Conservation (phyloP, 2,797 vertebrate species). For the Toxotes lorentzi region DNA sequence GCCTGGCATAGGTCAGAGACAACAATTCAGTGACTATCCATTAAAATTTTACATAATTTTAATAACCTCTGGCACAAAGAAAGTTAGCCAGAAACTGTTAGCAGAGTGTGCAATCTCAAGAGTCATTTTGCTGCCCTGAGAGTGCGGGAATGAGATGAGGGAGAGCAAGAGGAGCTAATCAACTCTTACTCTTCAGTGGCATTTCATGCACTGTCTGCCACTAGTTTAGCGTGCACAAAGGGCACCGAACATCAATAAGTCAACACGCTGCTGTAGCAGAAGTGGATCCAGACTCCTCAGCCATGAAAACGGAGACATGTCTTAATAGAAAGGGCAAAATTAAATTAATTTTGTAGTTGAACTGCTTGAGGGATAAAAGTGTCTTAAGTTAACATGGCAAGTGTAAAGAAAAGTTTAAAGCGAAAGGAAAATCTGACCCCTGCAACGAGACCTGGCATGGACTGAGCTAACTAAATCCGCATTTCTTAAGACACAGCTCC, state of each 20-base stretch:
- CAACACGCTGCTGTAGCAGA: constrained; percentile 42
- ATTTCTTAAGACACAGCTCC: constrained; percentile 57
- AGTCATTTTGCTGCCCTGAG: constrained; percentile 58
- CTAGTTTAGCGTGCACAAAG: constrained; percentile 62
- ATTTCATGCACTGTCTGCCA: constrained; percentile 68
- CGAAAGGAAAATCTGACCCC: constrained; percentile 27
- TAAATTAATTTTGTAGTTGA: constrained; percentile 58
- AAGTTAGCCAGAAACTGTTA: constrained; percentile 66
- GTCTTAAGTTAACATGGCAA: constrained; percentile 37
- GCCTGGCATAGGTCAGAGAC: constrained; percentile 18
- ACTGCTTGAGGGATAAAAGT: constrained; percentile 38
- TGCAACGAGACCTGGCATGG: constrained; percentile 29
- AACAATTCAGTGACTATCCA: constrained; percentile 31
- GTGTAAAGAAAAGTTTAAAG: constrained; percentile 25
- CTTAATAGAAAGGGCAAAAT: constrained; percentile 29
- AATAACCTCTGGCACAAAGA: constrained; percentile 66
- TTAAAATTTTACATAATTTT: constrained; percentile 54
- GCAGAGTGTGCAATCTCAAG: constrained; percentile 53
- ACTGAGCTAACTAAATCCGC: constrained; percentile 53
- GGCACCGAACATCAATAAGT: constrained; percentile 62
- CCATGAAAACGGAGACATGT: constrained; percentile 40
- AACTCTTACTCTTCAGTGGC: constrained; percentile 65
- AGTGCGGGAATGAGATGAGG: constrained; percentile 63
- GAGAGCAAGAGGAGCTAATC: constrained; percentile 71
- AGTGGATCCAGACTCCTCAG: constrained; percentile 55